Evolutionary conservation across 2,888 invertebrate genomes (phyloP).

Genomic region (Tholera decimalis): DNA sequence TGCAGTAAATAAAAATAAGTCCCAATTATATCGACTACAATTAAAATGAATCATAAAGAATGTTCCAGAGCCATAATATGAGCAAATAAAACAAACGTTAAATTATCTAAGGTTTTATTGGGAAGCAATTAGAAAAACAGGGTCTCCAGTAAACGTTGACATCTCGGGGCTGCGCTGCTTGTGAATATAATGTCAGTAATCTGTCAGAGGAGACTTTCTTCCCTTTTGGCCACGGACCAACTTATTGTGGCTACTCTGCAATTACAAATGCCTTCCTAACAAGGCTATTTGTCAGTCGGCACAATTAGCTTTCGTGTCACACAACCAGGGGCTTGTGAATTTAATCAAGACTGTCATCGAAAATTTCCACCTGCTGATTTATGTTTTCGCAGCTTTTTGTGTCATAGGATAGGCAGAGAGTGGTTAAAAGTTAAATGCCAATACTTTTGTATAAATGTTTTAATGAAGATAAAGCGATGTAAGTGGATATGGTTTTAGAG

Average conservation of each 20-base stretch:
- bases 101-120: constrained; percentile 36
- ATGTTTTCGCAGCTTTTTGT: constrained; percentile 45
- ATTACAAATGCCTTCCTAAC: constrained; percentile 61
- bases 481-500: not conserved
- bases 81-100: not conserved
- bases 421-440: constrained; percentile 47
- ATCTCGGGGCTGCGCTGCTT: not conserved
- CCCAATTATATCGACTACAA: constrained; percentile 6
- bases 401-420: constrained; percentile 25
- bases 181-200: not conserved
- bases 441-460: constrained; percentile 34
- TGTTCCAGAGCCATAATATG: not conserved
- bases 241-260: constrained; percentile 18
- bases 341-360: constrained; percentile 62
- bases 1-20: not conserved
- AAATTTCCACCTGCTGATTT: constrained; percentile 66
- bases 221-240: constrained; percentile 24
- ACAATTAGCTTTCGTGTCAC: constrained; percentile 60
- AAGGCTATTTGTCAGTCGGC: constrained; percentile 62
- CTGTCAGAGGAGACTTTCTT: constrained; percentile 10
- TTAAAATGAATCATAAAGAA: constrained; percentile 8
- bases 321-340: constrained; percentile 53
- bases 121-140: constrained; percentile 33
- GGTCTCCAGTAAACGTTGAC: constrained; percentile 20
- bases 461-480: constrained; percentile 19